A percentile compares a stretch with the other conserved stretches of the same genome.
Conservation (phyloP, 2,888 invertebrate species). For the Agonopterix heracliana region DNA sequence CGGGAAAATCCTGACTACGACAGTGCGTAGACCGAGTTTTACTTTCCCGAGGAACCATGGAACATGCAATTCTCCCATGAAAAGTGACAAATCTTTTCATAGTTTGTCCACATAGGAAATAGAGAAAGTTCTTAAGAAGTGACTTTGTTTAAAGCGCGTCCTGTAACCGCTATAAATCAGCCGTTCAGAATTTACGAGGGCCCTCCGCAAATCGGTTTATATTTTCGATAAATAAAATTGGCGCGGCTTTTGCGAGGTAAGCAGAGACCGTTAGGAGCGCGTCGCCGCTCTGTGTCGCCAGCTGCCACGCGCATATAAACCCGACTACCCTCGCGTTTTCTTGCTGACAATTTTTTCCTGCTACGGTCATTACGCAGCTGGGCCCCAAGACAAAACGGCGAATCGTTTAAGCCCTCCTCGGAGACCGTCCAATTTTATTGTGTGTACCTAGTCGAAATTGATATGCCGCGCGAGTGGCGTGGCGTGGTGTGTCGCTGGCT, state of each 20-base stretch:
- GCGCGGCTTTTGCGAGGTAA: slow-evolving; percentile 76
- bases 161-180: slow-evolving; percentile 72
- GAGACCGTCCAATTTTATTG: slow-evolving; percentile 76
- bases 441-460: slow-evolving; percentile 73
- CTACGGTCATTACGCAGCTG: slow-evolving; percentile 75
- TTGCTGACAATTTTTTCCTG: slow-evolving; percentile 76
- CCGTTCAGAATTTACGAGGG: slow-evolving; percentile 70
- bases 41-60: no score
- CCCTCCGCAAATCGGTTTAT: slow-evolving; percentile 75
- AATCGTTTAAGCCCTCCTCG: slow-evolving; percentile 76
- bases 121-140: slow-evolving; percentile 53
- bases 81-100: no score
- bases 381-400: slow-evolving; percentile 75
- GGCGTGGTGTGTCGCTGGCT: slow-evolving; percentile 47
- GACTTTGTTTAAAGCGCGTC: slow-evolving; percentile 67
- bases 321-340: slow-evolving; percentile 74
- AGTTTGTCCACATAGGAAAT: slow-evolving; percentile 2
- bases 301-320: slow-evolving; percentile 71
- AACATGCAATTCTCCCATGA: no score
- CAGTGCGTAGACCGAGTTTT: no score
- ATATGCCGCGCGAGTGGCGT: slow-evolving; percentile 65
- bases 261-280: slow-evolving; percentile 73
- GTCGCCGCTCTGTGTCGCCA: slow-evolving; percentile 56
- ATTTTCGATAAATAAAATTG: slow-evolving; percentile 77
- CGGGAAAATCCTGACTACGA: no score